Percentiles rank a stretch among this genome's conserved stretches.
Conservation (phyloP, 2,113 vertebrate genomes). For the Pachycephala philippinensis region DNA sequence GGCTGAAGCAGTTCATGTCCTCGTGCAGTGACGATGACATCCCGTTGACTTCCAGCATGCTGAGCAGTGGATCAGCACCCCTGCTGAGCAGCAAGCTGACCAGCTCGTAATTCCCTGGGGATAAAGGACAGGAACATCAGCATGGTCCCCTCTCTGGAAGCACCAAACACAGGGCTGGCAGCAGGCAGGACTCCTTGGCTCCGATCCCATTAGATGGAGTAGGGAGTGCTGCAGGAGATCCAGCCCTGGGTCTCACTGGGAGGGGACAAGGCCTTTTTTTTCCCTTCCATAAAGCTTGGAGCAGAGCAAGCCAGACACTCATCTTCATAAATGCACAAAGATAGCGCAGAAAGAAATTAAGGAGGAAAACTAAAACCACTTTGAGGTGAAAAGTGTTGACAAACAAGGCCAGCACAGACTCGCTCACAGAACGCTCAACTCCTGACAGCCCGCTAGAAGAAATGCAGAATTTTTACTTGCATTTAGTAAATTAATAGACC, state of each 20-base stretch:
- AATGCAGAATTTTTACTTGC: neutral
- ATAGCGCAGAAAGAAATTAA: neutral
- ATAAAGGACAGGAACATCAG: neutral
- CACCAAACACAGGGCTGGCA: fast-evolving
- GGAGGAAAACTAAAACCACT: neutral
- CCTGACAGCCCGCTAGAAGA: neutral
- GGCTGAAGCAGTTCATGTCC: conserved; percentile 98
- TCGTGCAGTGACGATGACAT: conserved; percentile 88
- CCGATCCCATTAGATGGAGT: fast-evolving
- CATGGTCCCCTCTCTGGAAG: neutral
- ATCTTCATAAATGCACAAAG: neutral
- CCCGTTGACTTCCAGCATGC: conserved; percentile 81
- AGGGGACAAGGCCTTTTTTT: neutral
- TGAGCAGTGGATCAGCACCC: conserved; percentile 89
- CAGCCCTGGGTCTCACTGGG: neutral
- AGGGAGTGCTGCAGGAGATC: neutral
- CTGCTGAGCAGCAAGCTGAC: conserved; percentile 89
- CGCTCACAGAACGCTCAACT: neutral
- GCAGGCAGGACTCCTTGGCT: neutral
- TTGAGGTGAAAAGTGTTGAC: neutral
- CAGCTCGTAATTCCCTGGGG: conserved; percentile 92
- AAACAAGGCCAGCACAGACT: neutral
- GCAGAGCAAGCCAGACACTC: neutral
- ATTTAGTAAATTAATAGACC: neutral
- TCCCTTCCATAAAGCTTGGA: neutral